phyloP scores from a whole-genome alignment of 2,888 invertebrate genomes.

The Drosophila anceps region DNA sequence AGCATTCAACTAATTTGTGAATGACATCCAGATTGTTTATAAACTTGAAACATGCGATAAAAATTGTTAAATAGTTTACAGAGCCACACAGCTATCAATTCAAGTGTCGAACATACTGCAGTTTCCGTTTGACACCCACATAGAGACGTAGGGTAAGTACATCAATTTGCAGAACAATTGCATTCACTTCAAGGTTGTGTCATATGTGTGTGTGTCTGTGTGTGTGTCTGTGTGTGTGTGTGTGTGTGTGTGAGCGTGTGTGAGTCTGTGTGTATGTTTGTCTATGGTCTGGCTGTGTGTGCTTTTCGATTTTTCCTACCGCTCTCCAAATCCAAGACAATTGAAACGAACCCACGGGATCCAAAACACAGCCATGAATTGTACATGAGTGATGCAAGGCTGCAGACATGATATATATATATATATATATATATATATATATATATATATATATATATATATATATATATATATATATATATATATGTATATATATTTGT shows the following conservation, averaged over 20 bases:
- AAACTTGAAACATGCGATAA: neutral
- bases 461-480: neutral
- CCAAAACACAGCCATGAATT: conserved; percentile 17
- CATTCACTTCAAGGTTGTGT: conserved; percentile 63
- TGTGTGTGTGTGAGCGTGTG: conserved; percentile 56
- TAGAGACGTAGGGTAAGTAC: conserved; percentile 36
- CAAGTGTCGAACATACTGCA: neutral
- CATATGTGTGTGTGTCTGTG: conserved; percentile 58
- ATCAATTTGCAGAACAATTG: conserved; percentile 46
- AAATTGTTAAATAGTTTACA: neutral
- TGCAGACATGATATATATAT: conserved; percentile 6
- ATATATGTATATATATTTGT: neutral
- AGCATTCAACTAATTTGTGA: conserved; percentile 19
- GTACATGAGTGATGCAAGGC: conserved; percentile 24
- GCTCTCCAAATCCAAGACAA: conserved; percentile 44
- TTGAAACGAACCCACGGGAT: conserved; percentile 36
- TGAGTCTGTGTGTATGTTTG: conserved; percentile 56
- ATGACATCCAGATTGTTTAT: conserved; percentile 12
- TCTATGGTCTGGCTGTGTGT: conserved; percentile 49
- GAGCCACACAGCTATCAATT: neutral
- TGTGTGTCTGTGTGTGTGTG: conserved; percentile 48
- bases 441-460: neutral
- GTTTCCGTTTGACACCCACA: conserved; percentile 9
- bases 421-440: neutral
- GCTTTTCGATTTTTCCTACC: conserved; percentile 66